These are phyloP conservation scores for Rhinogobius similis DNA, from an alignment of 2,113 vertebrate genomes.

Conservation along the genomic window DNA sequence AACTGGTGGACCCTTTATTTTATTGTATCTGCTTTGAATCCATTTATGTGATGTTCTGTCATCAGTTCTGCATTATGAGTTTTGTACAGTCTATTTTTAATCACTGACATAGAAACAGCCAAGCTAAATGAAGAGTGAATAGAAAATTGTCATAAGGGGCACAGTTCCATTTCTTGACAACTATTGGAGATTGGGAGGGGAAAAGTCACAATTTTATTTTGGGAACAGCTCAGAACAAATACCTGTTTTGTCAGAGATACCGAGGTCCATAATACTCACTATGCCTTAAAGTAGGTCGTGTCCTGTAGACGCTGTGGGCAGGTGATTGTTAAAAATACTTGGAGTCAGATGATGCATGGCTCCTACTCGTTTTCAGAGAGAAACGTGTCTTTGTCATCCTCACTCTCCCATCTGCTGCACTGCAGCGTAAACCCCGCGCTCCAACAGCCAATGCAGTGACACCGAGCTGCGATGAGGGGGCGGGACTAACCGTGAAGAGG, in stretches of 20 bases:
- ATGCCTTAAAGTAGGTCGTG: conserved; percentile 11
- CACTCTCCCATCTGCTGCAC: conserved; percentile 35
- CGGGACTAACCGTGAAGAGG: conserved; percentile 45
- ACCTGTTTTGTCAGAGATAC: background rate
- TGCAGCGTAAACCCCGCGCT: conserved; percentile 53
- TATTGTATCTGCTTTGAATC: no score
- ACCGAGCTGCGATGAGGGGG: conserved; percentile 46
- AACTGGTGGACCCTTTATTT: no score
- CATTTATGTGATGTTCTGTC: no score
- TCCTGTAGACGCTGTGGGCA: conserved; percentile 19
- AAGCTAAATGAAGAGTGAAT: no score
- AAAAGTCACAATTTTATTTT: no score
- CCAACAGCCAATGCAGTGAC: conserved; percentile 53
- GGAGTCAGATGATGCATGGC: conserved; percentile 22
- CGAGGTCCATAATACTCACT: background rate
- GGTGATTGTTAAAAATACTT: conserved; percentile 41
- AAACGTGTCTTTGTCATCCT: conserved; percentile 33
- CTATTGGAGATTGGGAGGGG: no score
- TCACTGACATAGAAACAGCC: no score
- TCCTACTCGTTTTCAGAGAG: conserved; percentile 12
- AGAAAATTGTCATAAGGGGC: no score
- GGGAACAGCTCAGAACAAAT: background rate
- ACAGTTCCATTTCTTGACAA: no score
- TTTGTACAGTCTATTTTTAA: no score
- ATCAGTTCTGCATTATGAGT: no score